Evolutionary conservation across 2,888 invertebrate genomes (phyloP), one percentile per base, ranked within the genome.

Genomic region (Saturnia japonica): DNA sequence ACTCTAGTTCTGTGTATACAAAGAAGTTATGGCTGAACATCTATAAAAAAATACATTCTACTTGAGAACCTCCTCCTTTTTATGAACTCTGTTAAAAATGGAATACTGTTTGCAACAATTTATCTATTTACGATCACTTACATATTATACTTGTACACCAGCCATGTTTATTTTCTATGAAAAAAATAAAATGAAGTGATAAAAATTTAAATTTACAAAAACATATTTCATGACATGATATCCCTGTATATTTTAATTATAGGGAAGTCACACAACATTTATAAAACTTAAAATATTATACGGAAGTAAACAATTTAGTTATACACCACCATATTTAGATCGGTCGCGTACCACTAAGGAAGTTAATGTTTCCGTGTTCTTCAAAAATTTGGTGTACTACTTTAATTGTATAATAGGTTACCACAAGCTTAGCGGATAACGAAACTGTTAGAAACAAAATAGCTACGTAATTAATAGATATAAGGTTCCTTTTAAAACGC

Each of bases 371-470:
- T 60, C 57, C 57, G 28, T 60, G 14, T 28, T 14, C 14, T 60
- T 57, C 12, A 28, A 60, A 60, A 57, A 25, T 28, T 28, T 22
- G 25, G 4, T 28, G 25, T 57, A 28, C 14, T 14, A 28, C 2
- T 60, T 25, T 28, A 60, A 60, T 60, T 60, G 28, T 28, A 28
- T 14, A 60, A 60, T 28, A 28, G 57, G 57, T 60, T 60, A 60
- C 14, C 25, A 14, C 57, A 28, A 14, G 57, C 25, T 28, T 28
- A 60, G 16, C 57, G 57, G 14, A 60, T 60, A 12, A 28, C n/a
- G 54, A 22, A 54, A 54, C 16, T 47, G 19, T 19, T 54, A 54
- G 51, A 54, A 54, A 54, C 57, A 60, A 25, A 14, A 25, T 25
- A 28, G 14, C 28, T 28, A 60, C 57, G 1, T 14, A 60, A 14